phyloP scores from a whole-genome alignment of 2,797 vertebrate genomes.

The Trichosurus vulpecula region DNA sequence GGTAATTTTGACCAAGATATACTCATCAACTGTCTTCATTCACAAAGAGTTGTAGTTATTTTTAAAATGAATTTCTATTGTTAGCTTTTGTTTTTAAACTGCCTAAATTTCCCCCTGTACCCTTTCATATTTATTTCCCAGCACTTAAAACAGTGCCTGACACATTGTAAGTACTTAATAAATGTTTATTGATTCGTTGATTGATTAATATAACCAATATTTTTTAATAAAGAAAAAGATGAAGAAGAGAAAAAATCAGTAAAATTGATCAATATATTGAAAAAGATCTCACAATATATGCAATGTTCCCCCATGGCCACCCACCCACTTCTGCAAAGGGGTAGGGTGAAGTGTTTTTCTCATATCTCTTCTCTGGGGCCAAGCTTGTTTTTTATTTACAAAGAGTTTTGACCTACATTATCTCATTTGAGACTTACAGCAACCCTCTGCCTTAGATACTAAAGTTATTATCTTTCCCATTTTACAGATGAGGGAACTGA shows the following conservation, averaged over 20 bases:
- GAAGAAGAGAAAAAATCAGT: not conserved
- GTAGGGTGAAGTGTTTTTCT: not conserved
- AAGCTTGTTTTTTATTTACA: not conserved
- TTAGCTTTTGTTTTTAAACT: not conserved
- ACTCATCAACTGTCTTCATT: not conserved
- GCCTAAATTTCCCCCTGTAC: not conserved
- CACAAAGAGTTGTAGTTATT: not conserved
- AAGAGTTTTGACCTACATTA: not conserved
- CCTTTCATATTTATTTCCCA: not conserved
- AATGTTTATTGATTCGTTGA: not conserved
- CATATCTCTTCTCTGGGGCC: not conserved
- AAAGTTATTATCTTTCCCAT: not conserved
- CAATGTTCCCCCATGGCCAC: not conserved
- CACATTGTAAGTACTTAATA: not conserved
- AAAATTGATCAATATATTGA: not conserved
- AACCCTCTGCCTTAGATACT: not conserved
- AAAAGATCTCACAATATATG: not conserved
- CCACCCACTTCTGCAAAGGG: not conserved
- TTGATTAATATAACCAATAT: not conserved
- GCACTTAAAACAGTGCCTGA: not conserved
- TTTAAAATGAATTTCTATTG: not conserved
- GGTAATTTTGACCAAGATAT: not conserved
- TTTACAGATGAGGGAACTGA: not conserved
- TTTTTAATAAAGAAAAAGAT: not conserved
- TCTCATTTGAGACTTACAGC: not conserved